Percentiles rank a stretch among this genome's conserved stretches.
Evolutionary conservation across 2,113 vertebrate genomes (phyloP).

Genomic region (Caretta caretta): DNA sequence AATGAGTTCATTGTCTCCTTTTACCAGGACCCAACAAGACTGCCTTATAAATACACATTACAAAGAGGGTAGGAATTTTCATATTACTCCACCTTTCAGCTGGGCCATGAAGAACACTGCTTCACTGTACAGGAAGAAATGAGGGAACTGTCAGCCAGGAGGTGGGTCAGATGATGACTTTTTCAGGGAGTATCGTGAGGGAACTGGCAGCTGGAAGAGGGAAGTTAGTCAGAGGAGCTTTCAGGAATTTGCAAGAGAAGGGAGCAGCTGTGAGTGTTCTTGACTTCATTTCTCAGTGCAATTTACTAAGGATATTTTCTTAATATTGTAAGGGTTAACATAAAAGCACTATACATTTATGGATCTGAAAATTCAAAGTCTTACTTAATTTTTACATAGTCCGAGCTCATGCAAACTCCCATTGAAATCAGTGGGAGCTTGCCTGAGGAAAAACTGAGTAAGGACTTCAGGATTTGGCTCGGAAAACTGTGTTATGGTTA

Average conservation of each 20-base stretch:
- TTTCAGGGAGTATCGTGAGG: not conserved
- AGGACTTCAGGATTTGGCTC: not conserved
- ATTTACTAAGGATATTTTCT: not conserved
- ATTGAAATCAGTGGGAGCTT: not conserved
- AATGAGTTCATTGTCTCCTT: not conserved
- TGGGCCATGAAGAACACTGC: not conserved
- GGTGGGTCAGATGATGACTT: not conserved
- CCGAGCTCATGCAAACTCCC: not conserved
- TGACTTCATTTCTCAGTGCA: not conserved
- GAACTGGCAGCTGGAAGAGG: slow-evolving; percentile 30
- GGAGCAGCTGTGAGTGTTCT: not conserved
- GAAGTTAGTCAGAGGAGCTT: slow-evolving; percentile 34
- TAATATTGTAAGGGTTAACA: not conserved
- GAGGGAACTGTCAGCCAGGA: slow-evolving; percentile 38
- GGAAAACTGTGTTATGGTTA: not conserved
- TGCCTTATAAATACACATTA: not conserved
- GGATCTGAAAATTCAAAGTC: not conserved
- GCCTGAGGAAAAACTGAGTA: not conserved
- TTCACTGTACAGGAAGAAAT: slow-evolving; percentile 14
- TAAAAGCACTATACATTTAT: not conserved
- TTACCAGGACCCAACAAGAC: not conserved
- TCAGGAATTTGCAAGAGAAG: slow-evolving; percentile 15
- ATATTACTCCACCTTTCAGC: slow-evolving; percentile 5
- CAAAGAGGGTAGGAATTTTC: not conserved
- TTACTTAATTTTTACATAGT: not conserved